phyloP scores from a whole-genome alignment of 2,797 vertebrate species.

The Sphenodon punctatus region DNA sequence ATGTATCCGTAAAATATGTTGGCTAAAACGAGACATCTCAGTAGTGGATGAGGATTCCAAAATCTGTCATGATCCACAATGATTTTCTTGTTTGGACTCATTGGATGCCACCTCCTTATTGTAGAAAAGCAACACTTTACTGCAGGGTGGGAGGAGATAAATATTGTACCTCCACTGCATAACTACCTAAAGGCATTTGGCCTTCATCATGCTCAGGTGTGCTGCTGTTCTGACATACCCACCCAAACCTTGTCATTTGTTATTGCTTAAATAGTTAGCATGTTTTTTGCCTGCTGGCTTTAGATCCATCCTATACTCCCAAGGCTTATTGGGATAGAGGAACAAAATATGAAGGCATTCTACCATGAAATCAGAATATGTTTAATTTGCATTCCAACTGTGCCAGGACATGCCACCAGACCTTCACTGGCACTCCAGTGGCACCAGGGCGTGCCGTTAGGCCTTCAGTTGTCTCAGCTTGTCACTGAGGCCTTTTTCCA shows the following conservation, averaged over 20 bases:
- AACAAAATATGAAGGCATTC: neutral
- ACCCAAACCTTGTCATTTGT: slow-evolving; percentile 29
- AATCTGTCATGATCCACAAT: neutral
- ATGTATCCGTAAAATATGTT: neutral
- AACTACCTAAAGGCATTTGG: slow-evolving; percentile 26
- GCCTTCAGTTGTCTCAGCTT: neutral
- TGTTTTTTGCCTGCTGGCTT: slow-evolving; percentile 25
- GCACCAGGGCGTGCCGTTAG: neutral
- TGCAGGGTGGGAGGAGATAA: neutral
- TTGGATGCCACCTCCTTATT: neutral
- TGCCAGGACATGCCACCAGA: slow-evolving; percentile 3
- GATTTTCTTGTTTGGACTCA: neutral
- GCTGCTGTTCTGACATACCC: slow-evolving; percentile 25
- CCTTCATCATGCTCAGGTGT: slow-evolving; percentile 31
- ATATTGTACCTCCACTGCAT: neutral
- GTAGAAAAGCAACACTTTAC: slow-evolving; percentile 6
- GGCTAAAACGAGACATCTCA: slow-evolving; percentile 14
- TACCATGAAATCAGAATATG: neutral
- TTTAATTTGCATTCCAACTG: neutral
- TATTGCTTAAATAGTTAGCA: slow-evolving; percentile 38
- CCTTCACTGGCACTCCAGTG: neutral
- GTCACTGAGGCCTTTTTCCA: neutral
- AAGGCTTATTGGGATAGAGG: neutral
- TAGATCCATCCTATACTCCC: neutral
- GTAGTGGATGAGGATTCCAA: neutral